Conservation (phyloP, 1,140 invertebrate species). For the Trichoplusia ni region DNA sequence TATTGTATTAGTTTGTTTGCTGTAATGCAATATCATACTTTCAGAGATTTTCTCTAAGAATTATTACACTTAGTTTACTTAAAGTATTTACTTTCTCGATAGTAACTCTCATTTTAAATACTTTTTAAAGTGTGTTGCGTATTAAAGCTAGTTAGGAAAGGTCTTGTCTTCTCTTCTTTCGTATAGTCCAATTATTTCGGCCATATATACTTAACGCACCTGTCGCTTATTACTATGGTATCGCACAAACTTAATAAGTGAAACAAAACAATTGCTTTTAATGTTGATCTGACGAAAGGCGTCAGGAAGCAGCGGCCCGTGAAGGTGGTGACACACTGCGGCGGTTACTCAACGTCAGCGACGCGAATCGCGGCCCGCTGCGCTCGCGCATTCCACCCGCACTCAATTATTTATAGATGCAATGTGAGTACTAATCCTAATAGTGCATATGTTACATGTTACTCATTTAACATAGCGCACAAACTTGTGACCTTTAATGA, state of each 20-base stretch:
- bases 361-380: conserved; percentile 4
- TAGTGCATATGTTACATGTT: conserved; percentile 1
- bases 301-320: conserved; percentile 43
- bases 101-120: too few relatives aligned
- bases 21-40: too few relatives aligned
- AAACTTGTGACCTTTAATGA: too few relatives aligned
- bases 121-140: too few relatives aligned
- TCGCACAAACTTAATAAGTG: conserved; percentile 8
- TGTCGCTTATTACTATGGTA: too few relatives aligned
- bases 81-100: too few relatives aligned
- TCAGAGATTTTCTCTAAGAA: too few relatives aligned
- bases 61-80: too few relatives aligned
- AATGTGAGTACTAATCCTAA: conserved; percentile 15
- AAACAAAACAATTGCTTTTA: conserved; percentile 25
- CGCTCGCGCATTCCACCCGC: conserved; percentile 8
- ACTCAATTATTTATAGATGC: conserved; percentile 18
- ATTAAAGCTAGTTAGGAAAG: too few relatives aligned
- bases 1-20: neutral
- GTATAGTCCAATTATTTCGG: too few relatives aligned
- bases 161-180: too few relatives aligned
- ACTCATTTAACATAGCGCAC: neutral
- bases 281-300: conserved; percentile 23
- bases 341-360: conserved; percentile 35
- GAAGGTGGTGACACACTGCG: conserved; percentile 56
- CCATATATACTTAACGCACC: too few relatives aligned